phyloP scores from a whole-genome alignment of 2,113 vertebrate genomes.

The Amphilophus citrinellus region DNA sequence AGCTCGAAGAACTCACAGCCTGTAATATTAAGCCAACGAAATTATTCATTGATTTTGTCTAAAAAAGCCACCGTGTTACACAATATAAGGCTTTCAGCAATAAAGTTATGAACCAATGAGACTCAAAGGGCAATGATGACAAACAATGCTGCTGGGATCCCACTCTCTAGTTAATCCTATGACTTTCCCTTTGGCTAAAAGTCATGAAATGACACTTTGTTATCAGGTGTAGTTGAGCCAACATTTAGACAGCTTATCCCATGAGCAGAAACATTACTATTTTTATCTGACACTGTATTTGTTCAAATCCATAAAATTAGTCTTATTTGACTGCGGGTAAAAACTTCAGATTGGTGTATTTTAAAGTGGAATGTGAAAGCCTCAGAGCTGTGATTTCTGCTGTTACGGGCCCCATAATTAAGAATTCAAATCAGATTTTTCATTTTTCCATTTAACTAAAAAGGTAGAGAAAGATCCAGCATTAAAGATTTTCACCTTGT shows the following conservation, averaged over 20 bases:
- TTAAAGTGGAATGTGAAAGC: constrained; percentile 12
- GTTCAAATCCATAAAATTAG: constrained; percentile 20
- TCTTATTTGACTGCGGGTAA: constrained; percentile 32
- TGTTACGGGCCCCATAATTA: not conserved
- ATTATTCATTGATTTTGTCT: constrained; percentile 70
- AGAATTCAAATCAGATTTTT: constrained; percentile 3
- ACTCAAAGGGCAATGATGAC: constrained; percentile 70
- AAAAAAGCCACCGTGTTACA: constrained; percentile 39
- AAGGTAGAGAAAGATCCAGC: not conserved
- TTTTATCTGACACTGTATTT: constrained; percentile 36
- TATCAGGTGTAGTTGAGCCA: constrained; percentile 53
- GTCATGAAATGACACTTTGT: constrained; percentile 70
- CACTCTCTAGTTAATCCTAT: constrained; percentile 53
- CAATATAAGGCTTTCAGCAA: constrained; percentile 60
- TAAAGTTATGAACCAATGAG: constrained; percentile 57
- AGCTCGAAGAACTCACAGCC: constrained; percentile 58
- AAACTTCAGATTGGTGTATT: constrained; percentile 11
- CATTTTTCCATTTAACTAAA: not conserved
- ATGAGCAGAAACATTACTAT: constrained; percentile 39
- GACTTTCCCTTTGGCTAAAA: constrained; percentile 75
- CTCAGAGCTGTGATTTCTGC: not conserved
- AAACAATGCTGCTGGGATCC: constrained; percentile 60
- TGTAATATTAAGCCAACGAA: constrained; percentile 61
- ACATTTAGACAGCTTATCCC: constrained; percentile 52
- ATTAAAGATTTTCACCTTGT: not conserved